Conservation (phyloP, 92 coral and sea anemone genomes). For the Actinostola sp. region DNA sequence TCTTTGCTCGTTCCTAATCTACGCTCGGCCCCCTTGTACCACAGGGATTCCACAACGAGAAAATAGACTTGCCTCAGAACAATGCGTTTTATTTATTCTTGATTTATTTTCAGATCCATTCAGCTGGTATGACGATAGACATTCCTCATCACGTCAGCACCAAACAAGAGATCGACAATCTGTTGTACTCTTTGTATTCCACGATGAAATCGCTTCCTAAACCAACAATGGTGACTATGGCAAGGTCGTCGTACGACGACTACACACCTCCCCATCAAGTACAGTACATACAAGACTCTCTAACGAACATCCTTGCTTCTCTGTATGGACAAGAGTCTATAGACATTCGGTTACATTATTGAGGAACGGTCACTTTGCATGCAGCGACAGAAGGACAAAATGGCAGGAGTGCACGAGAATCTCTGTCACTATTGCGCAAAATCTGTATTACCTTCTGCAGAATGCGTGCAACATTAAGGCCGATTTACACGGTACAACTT, state of each 20-base stretch:
- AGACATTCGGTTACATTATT: conserved; percentile 36
- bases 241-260: conserved; percentile 92
- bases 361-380: neutral
- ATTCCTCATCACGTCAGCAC: conserved; percentile 92
- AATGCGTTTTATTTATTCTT: too few relatives aligned
- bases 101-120: conserved; percentile 68
- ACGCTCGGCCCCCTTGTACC: neutral
- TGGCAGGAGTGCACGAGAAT: too few relatives aligned
- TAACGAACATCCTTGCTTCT: conserved; percentile 43
- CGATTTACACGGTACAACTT: too few relatives aligned
- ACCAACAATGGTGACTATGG: conserved; percentile 87
- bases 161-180: conserved; percentile 64
- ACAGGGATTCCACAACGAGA: neutral
- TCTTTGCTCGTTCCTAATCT: too few relatives aligned
- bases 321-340: conserved; percentile 44
- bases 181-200: conserved; percentile 52
- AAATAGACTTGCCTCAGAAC: too few relatives aligned
- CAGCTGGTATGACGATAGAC: conserved; percentile 92
- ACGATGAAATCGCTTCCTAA: conserved; percentile 50
- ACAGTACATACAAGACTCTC: conserved; percentile 69
- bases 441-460: too few relatives aligned
- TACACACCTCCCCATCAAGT: conserved; percentile 86
- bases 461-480: too few relatives aligned
- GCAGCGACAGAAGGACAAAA: too few relatives aligned
- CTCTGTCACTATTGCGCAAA: too few relatives aligned